These are phyloP conservation scores for Drosophila nigritarsus DNA, from an alignment of 2,888 invertebrate species.

Conservation along the genomic window DNA sequence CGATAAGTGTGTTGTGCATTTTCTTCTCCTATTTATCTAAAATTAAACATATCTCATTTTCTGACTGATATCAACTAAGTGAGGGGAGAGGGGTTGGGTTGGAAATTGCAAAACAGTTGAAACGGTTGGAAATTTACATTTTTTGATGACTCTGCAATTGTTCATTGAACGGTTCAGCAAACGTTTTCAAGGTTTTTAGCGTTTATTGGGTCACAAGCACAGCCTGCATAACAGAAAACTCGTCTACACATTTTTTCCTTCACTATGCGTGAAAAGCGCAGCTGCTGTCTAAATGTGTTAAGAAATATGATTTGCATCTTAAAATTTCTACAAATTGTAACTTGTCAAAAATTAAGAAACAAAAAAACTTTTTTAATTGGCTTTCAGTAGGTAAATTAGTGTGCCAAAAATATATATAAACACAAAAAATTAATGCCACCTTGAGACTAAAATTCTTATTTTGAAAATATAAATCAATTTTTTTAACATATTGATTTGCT, in stretches of 20 bases:
- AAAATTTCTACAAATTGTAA: neutral
- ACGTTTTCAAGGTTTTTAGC: constrained; percentile 65
- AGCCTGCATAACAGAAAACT: constrained; percentile 22
- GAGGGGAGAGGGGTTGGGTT: neutral
- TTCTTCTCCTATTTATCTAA: neutral
- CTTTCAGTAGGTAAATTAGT: neutral
- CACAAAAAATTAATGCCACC: neutral
- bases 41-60: neutral
- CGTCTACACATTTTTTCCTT: constrained; percentile 1
- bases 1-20: neutral
- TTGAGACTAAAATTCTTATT: neutral
- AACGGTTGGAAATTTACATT: constrained; percentile 45
- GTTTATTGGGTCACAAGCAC: constrained; percentile 63
- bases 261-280: constrained; percentile 17
- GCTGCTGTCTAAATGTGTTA: neutral
- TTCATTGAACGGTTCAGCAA: constrained; percentile 58
- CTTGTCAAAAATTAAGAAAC: neutral
- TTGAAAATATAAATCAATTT: neutral
- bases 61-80: neutral
- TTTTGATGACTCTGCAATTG: constrained; percentile 37
- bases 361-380: neutral
- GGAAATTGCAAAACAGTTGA: constrained; percentile 18
- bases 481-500: neutral
- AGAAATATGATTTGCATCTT: neutral
- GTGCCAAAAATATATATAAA: neutral